Evolutionary conservation across 2,888 invertebrate species (phyloP).

Genomic region (Arge pagana): DNA sequence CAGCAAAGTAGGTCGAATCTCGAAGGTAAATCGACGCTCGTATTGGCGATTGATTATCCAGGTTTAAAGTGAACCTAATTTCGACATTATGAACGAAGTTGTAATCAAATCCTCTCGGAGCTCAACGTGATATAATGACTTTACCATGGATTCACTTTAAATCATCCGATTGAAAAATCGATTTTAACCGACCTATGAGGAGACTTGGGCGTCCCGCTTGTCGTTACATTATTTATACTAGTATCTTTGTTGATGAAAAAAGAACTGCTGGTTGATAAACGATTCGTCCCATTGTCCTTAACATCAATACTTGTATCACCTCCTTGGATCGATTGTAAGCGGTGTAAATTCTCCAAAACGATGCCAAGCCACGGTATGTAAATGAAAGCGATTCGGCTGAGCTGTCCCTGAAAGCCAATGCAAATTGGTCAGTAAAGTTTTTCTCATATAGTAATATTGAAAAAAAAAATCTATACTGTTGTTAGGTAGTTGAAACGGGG

Average conservation of each 20-base stretch:
- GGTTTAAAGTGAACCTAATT: constrained; percentile 73
- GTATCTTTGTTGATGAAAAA: constrained; percentile 63
- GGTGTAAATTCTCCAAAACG: constrained; percentile 83
- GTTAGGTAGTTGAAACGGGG: neutral
- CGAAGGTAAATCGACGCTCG: constrained; percentile 76
- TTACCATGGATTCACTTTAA: neutral
- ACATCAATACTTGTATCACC: constrained; percentile 52
- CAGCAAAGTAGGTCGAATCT: constrained; percentile 74
- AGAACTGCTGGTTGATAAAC: constrained; percentile 65
- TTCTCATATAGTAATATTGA: neutral
- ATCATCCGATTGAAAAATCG: neutral
- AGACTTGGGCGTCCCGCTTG: constrained; percentile 47
- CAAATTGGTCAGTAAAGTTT: neutral
- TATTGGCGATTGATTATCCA: constrained; percentile 71
- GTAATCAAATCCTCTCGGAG: neutral
- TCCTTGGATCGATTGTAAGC: constrained; percentile 61
- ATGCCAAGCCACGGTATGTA: constrained; percentile 92
- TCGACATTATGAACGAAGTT: neutral
- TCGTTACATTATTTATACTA: constrained; percentile 43
- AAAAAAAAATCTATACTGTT: constrained; percentile 4
- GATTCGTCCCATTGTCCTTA: constrained; percentile 57
- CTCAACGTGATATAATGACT: too few relatives aligned
- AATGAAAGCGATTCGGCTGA: constrained; percentile 83
- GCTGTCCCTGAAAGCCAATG: constrained; percentile 64
- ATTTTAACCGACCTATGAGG: constrained; percentile 43